Base-by-base conservation (phyloP, 2,888 invertebrate genomes). In the Camptogramma bilineatum region DNA sequence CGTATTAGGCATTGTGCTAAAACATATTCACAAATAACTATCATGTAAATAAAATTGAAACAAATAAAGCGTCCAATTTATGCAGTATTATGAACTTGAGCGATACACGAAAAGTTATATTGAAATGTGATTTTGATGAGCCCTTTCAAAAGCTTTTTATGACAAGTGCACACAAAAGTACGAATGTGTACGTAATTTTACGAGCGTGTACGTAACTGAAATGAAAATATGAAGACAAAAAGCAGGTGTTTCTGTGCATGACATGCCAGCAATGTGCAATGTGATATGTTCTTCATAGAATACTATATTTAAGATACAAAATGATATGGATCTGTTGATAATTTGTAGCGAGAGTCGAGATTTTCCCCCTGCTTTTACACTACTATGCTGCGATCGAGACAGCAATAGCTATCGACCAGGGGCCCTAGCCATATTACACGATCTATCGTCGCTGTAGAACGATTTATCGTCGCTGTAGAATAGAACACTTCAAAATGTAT, bases 1-100 rank as follows among this genome's bases (percentile, higher is more conserved):
- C 0, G 96, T 96, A 74, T 95, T 95, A 48, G 95, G 95, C 88
- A 96, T 93, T 70, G 95, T 95, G 79, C 94, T 95, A 85, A 62
- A 87, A 86, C 72, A 72, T 52, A 64, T 61, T 44, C 16, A 28
- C 50, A 16, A 28, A 42, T 68, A 46, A 66, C 50, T 46, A 62
- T 18, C 50, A 47, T 28, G 47, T 60, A 51, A 51, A 39, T 16
- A 51, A 1, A 54, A 10, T 39, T 39, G 13, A 48, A 5, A 63
- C 57, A 59, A 51, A 65, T 39, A 66, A 70, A 68, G 69, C 67
- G 47, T 62, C 57, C 55, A 39, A 50, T 56, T 62, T 59, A 66
- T 47, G 52, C 55, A 69, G 70, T 63, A 24, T 67, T 67, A 64
- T 42, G 56, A 39, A 69, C 53, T 73, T 73, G 71, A 71, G 72